A percentile compares a stretch with the other conserved stretches of the same genome.
phyloP scores from a whole-genome alignment of 1,140 invertebrate species.

The Heliconius hewitsoni region DNA sequence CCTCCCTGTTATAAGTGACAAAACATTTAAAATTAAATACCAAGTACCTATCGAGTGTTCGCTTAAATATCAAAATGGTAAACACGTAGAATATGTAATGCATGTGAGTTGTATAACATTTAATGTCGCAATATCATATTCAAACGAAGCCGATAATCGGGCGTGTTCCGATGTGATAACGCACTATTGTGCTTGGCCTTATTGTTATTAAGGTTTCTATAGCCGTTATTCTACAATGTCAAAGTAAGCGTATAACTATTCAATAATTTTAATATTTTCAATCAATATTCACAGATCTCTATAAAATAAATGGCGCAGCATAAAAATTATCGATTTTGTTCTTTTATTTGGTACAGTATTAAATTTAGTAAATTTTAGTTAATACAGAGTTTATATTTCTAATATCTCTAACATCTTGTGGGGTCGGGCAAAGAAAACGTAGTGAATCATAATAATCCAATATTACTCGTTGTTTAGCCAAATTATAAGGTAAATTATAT shows the following conservation, averaged over 20 bases:
- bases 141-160: slow-evolving; percentile 19
- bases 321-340: too few species aligned
- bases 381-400: too few species aligned
- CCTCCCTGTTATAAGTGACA: too few species aligned
- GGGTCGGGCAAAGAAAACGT: too few species aligned
- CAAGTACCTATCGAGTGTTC: neutral
- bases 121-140: neutral
- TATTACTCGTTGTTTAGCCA: too few species aligned
- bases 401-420: too few species aligned
- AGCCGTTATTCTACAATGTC: slow-evolving; percentile 1
- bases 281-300: neutral
- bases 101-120: neutral
- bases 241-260: neutral
- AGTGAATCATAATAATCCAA: too few species aligned
- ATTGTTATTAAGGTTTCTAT: slow-evolving; percentile 19
- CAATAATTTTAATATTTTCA: neutral
- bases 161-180: slow-evolving; percentile 21
- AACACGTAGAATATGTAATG: neutral
- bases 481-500: too few species aligned
- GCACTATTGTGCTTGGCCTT: slow-evolving; percentile 16
- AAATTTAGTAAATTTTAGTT: too few species aligned
- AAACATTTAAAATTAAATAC: too few species aligned
- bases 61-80: neutral
- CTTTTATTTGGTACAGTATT: too few species aligned
- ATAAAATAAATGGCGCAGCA: neutral